A percentile compares a stretch with the other conserved stretches of the same genome.
These are phyloP conservation scores for Candidula unifasciata DNA, from an alignment of 2,888 invertebrate species.

Conservation along the genomic window DNA sequence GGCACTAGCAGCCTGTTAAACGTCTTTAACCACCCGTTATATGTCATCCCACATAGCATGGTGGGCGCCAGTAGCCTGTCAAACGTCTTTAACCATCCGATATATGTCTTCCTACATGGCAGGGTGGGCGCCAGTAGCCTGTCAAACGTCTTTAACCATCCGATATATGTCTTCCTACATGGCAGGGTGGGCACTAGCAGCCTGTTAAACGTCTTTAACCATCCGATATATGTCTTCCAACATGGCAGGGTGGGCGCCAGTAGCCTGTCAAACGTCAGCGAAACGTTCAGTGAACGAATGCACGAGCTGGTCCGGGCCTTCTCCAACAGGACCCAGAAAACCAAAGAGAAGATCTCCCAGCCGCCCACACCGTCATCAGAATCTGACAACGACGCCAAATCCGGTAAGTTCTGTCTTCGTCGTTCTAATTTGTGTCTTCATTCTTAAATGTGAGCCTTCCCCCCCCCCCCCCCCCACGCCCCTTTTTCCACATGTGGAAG, in stretches of 20 bases:
- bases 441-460: no score
- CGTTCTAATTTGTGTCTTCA: no score
- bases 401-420: constrained; percentile 60
- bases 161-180: no score
- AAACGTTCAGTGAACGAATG: constrained; percentile 72
- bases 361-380: constrained; percentile 73
- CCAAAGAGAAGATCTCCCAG: constrained; percentile 72
- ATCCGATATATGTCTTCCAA: neutral
- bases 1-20: constrained; percentile 60
- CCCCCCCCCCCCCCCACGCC: no score
- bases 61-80: no score
- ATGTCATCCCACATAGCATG: no score
- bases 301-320: constrained; percentile 74
- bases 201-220: neutral
- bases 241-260: constrained; percentile 45
- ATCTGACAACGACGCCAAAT: constrained; percentile 67
- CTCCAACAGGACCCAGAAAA: constrained; percentile 73
- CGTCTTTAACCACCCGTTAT: constrained; percentile 56
- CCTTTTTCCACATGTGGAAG: no score
- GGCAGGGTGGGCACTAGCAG: neutral
- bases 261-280: constrained; percentile 68
- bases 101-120: no score
- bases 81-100: no score
- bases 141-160: no score
- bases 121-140: no score